These are phyloP conservation scores for Leptinotarsa peninsularis DNA, from an alignment of 2,888 invertebrate genomes.

Conservation along the genomic window DNA sequence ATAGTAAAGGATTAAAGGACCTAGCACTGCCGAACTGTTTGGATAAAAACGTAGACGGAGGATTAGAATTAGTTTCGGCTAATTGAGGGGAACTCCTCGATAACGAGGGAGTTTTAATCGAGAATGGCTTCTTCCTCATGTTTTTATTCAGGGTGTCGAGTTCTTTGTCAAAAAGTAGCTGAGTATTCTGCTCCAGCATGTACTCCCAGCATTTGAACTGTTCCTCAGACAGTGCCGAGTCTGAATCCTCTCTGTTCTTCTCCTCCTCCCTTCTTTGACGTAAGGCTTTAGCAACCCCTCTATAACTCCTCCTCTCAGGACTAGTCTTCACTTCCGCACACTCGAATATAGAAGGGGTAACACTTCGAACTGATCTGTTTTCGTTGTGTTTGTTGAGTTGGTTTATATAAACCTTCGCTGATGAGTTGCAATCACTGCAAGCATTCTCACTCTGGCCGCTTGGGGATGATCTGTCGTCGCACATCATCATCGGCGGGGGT, in stretches of 20 bases:
- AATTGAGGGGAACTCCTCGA: constrained; percentile 80
- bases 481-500: constrained; percentile 61
- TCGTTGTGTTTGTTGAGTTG: constrained; percentile 63
- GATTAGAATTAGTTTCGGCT: constrained; percentile 59
- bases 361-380: constrained; percentile 58
- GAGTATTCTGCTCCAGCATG: constrained; percentile 91
- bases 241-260: constrained; percentile 68
- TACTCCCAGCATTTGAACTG: constrained; percentile 95
- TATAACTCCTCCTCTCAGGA: constrained; percentile 70
- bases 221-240: constrained; percentile 79
- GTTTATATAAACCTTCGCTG: constrained; percentile 64
- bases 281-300: constrained; percentile 74
- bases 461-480: constrained; percentile 83
- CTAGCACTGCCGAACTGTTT: constrained; percentile 85
- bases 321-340: constrained; percentile 67
- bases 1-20: constrained; percentile 76
- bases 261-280: constrained; percentile 76
- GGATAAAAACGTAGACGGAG: constrained; percentile 71
- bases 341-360: constrained; percentile 63
- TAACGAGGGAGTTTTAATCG: constrained; percentile 69
- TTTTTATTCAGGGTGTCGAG: constrained; percentile 78
- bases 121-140: constrained; percentile 69
- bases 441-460: constrained; percentile 88
- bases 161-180: constrained; percentile 88
- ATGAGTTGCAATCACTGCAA: constrained; percentile 66